Evolutionary conservation across 2,888 invertebrate genomes (phyloP).

Genomic region (Zootermopsis nevadensis): DNA sequence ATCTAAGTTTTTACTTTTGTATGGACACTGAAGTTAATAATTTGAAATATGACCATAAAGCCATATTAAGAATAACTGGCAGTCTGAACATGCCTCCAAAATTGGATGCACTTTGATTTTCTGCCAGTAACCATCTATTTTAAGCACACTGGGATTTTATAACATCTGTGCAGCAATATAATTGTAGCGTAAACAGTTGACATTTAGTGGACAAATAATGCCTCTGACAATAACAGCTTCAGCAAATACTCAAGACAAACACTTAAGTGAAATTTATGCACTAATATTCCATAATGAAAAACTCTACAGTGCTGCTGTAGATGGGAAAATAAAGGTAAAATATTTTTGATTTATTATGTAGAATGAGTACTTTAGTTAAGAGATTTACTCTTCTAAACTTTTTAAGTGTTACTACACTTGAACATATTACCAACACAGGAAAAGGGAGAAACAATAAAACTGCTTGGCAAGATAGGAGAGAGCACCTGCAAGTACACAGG

Average conservation of each 20-base stretch:
- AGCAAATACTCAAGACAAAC: conserved; percentile 6
- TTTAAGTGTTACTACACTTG: no score
- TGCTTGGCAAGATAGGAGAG: no score
- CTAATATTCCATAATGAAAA: conserved; percentile 15
- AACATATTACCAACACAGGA: no score
- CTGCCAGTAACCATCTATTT: conserved; percentile 8
- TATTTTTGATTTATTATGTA: not conserved
- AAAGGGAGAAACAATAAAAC: no score
- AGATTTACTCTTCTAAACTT: no score
- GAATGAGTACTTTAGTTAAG: no score
- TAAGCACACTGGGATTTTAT: conserved; percentile 9
- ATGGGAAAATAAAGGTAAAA: conserved; percentile 25
- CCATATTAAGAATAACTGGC: no score
- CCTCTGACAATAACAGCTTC: conserved; percentile 11
- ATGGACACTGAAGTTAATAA: no score
- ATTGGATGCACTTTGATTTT: not conserved
- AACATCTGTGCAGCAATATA: not conserved
- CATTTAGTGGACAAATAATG: not conserved
- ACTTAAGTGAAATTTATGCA: conserved; percentile 14
- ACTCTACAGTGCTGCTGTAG: conserved; percentile 14
- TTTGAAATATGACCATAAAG: no score
- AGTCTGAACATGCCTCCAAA: no score
- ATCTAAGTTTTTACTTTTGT: no score
- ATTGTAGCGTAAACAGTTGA: not conserved
- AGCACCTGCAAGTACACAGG: no score